A percentile compares a stretch with the other conserved stretches of the same genome.
phyloP scores from a whole-genome alignment of 2,888 invertebrate species.

The Tanypteryx hageni region DNA sequence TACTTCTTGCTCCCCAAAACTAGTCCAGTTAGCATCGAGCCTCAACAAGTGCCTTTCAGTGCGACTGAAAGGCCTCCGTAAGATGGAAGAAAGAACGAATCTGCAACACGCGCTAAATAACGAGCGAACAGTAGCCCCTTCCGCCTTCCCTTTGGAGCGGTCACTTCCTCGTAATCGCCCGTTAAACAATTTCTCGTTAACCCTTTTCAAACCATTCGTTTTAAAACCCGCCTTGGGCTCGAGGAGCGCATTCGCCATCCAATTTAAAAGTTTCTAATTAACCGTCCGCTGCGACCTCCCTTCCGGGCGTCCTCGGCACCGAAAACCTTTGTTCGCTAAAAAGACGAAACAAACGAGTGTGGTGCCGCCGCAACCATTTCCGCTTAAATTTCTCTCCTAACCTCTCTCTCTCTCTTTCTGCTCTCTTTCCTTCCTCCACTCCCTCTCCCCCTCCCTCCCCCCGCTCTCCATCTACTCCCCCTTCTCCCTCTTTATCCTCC shows the following conservation, averaged over 20 bases:
- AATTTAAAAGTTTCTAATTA: constrained; percentile 52
- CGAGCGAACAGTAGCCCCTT: not conserved
- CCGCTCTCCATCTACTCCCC: no score
- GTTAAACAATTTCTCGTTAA: constrained; percentile 49
- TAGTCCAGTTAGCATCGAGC: no score
- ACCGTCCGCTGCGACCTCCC: not conserved
- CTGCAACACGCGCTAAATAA: constrained; percentile 9
- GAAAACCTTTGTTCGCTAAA: constrained; percentile 2
- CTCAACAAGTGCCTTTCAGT: not conserved
- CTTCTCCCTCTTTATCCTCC: not conserved
- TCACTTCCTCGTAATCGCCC: constrained; percentile 37
- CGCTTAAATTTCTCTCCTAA: constrained; percentile 38
- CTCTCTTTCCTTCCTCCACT: not conserved
- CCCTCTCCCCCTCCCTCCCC: no score
- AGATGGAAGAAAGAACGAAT: not conserved
- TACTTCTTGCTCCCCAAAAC: no score
- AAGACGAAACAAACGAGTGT: constrained; percentile 38
- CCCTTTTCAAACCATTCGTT: constrained; percentile 38
- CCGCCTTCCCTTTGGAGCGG: not conserved
- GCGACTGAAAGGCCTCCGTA: not conserved
- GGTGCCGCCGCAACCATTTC: constrained; percentile 21
- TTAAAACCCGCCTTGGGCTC: not conserved
- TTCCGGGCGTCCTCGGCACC: constrained; percentile 8
- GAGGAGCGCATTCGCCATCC: not conserved
- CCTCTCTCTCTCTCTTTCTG: not conserved